These are phyloP conservation scores for Drosophila macrospina DNA, from an alignment of 2,888 invertebrate genomes.

Conservation along the genomic window DNA sequence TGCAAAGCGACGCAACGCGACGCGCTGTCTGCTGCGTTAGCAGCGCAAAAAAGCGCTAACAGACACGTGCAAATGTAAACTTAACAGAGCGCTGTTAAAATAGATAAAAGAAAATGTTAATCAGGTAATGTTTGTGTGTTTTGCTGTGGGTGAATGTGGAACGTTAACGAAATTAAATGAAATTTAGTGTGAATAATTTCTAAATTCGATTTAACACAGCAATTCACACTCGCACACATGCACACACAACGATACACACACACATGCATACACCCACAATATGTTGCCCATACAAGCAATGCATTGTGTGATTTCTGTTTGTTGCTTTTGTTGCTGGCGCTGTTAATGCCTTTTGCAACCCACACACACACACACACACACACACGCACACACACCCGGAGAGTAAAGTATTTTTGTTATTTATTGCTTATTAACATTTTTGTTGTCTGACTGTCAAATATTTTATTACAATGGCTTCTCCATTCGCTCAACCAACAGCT, in stretches of 20 bases:
- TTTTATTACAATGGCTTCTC: conserved; percentile 47
- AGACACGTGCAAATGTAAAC: conserved; percentile 11
- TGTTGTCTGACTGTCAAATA: conserved; percentile 50
- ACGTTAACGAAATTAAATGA: conserved; percentile 16
- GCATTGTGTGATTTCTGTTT: conserved; percentile 45
- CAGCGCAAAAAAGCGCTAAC: conserved; percentile 22
- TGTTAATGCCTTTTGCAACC: conserved; percentile 58
- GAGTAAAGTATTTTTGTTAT: conserved; percentile 62
- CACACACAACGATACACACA: conserved; percentile 16
- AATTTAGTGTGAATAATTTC: conserved; percentile 60
- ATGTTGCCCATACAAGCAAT: conserved; percentile 65
- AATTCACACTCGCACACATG: conserved; percentile 22
- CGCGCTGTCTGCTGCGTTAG: conserved; percentile 48
- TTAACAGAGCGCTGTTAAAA: conserved; percentile 43
- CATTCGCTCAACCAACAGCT: conserved; percentile 9
- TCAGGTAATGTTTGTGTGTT: neutral
- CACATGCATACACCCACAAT: conserved; percentile 49
- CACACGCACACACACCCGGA: too few species aligned
- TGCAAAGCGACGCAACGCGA: conserved; percentile 20
- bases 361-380: conserved; percentile 48
- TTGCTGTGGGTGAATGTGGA: neutral
- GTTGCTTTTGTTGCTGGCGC: conserved; percentile 18
- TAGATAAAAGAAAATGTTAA: conserved; percentile 3
- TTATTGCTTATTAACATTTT: conserved; percentile 76
- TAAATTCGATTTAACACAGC: conserved; percentile 51